Conservation (phyloP, 1,140 invertebrate species). For the Bombus sylvicola region DNA sequence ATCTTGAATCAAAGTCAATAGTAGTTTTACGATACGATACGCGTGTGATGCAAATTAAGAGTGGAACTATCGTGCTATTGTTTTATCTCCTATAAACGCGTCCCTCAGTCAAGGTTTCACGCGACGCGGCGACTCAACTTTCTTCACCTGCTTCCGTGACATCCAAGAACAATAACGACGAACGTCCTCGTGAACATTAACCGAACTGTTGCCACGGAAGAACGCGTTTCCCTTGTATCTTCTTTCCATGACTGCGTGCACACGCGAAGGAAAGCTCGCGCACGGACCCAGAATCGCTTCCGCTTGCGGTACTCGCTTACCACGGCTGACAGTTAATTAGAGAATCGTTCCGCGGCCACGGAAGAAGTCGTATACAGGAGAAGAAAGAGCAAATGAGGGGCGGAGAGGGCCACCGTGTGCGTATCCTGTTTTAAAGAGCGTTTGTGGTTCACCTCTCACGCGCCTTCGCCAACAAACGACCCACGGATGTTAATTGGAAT, state of each 20-base stretch:
- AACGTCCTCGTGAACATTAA: slow-evolving; percentile 48
- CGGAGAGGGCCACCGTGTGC: background rate
- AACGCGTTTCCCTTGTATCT: slow-evolving; percentile 56
- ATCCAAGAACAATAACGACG: slow-evolving; percentile 44
- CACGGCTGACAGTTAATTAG: slow-evolving; percentile 73
- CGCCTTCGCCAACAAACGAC: slow-evolving; percentile 57
- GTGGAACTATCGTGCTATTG: background rate
- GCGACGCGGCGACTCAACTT: background rate
- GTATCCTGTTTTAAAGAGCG: slow-evolving; percentile 52
- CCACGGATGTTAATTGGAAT: slow-evolving; percentile 38
- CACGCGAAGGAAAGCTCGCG: slow-evolving; percentile 63
- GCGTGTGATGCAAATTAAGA: too few relatives aligned
- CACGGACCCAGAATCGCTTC: slow-evolving; percentile 69
- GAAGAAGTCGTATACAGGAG: slow-evolving; percentile 10
- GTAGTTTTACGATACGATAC: too few relatives aligned
- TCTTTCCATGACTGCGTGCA: slow-evolving; percentile 39
- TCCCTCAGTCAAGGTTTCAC: slow-evolving; percentile 17
- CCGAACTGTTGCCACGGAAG: slow-evolving; percentile 66
- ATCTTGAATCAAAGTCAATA: too few relatives aligned
- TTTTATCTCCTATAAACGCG: background rate
- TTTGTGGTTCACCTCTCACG: slow-evolving; percentile 66
- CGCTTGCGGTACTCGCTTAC: slow-evolving; percentile 72
- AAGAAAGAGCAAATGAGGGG: background rate
- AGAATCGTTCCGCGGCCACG: slow-evolving; percentile 68
- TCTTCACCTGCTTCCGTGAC: background rate